Base-by-base conservation (phyloP, 1,140 invertebrate species). In the Steinernema feltiae region DNA sequence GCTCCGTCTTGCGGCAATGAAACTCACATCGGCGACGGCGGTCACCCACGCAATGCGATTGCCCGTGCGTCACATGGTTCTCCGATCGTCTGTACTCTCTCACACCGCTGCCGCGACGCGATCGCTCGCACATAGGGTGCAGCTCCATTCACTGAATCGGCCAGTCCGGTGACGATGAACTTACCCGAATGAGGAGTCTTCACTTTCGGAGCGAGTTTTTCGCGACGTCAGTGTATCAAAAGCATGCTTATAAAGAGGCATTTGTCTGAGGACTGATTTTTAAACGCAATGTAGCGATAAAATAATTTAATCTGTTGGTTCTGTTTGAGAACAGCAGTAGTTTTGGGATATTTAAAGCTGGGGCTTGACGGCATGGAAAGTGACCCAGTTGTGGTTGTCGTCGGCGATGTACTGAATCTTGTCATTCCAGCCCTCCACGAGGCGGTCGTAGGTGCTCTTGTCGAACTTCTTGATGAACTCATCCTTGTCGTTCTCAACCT, bases 401-500 rank as follows among this genome's bases (percentile, higher is more conserved):
- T 75, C 79, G n/a, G 53, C 78, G 74, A 80, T 80, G 70, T 79
- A 79, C 32, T 77, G 27, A 17, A 80, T 48, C 48, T 80, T 80
- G 30, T 70, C 32, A 15, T 63, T 79, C 79, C 79, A 80, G 32
- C 79, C 79, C 18, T 70, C 71, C n/a, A 72, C 35, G 35, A 80
- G 73, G 18, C 71, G 69, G 27, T 80, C 78, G 70, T 77, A 78
- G 27, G 76, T 76, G 41, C 46, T 32, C 48, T 79, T 70, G 29
- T 69, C 17, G 72, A 79, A 80, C 31, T 80, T 80, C 63, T 71
- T 30, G 1, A 89, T 80, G 78, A 90, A 91, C 63, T 87, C 88
- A 24, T 87, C 84, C 76, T 88, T 88, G 32, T 87, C 86, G 21
- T 80, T 83, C 31, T 87, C 79, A 63, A 88, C 88, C 70, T 82